phyloP scores from a whole-genome alignment of 2,797 vertebrate species.

The Pogoniulus pusillus region DNA sequence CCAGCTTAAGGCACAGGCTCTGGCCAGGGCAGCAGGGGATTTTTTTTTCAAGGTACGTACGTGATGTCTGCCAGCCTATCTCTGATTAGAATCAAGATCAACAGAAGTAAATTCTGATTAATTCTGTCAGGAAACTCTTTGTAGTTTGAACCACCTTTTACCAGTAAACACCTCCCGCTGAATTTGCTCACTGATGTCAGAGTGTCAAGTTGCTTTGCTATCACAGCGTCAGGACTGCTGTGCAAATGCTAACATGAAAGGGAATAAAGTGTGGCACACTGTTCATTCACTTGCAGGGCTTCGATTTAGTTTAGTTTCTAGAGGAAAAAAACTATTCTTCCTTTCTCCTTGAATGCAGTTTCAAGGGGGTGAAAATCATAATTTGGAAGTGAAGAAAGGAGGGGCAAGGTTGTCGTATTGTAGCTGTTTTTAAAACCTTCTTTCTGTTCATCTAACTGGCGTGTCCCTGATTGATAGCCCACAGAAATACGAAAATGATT shows the following conservation, averaged over 20 bases:
- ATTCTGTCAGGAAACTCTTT: slow-evolving; percentile 41
- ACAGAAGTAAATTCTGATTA: slow-evolving; percentile 55
- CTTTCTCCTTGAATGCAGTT: not conserved
- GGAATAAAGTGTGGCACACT: not conserved
- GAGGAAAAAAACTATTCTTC: not conserved
- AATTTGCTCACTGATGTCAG: slow-evolving; percentile 10
- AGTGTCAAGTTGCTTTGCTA: not conserved
- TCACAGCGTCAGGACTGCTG: not conserved
- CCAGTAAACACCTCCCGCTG: slow-evolving; percentile 23
- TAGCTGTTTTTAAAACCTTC: not conserved
- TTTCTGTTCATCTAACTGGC: not conserved
- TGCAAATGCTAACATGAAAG: not conserved
- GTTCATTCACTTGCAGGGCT: not conserved
- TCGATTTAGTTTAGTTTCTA: not conserved
- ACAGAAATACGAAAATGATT: not conserved
- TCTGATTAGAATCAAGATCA: slow-evolving; percentile 56
- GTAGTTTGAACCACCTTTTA: not conserved
- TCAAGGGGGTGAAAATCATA: not conserved
- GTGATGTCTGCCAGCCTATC: not conserved
- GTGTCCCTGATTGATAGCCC: not conserved
- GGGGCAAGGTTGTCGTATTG: not conserved
- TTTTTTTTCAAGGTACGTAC: slow-evolving; percentile 38
- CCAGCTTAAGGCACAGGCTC: not conserved
- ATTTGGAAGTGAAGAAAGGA: not conserved
- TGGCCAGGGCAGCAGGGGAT: not conserved